Evolutionary conservation across 1,140 invertebrate genomes (phyloP).

Genomic region (Laupala kohalensis): DNA sequence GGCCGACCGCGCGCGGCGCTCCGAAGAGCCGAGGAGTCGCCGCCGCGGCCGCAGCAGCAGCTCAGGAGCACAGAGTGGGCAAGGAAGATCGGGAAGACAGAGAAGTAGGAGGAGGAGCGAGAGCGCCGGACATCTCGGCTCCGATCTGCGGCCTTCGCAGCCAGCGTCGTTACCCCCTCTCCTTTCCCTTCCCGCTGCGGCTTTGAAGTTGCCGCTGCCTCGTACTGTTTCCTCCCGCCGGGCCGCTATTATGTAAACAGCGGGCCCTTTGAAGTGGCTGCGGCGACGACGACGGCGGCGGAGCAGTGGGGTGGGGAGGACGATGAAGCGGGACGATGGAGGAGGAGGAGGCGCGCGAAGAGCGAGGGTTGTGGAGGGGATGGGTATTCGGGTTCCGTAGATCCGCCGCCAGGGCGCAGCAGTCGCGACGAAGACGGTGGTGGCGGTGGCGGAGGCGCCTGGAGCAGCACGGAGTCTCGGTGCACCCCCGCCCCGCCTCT

Average conservation of each 20-base stretch:
- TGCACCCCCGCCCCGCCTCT: too few species aligned
- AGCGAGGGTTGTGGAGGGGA: not conserved
- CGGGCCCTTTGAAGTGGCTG: not conserved
- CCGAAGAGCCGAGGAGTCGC: not conserved
- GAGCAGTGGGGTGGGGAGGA: not conserved
- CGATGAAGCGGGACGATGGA: not conserved
- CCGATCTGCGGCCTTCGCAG: not conserved
- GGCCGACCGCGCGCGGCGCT: too few species aligned
- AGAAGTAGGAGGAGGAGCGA: not conserved
- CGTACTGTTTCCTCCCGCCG: not conserved
- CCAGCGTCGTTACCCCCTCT: not conserved
- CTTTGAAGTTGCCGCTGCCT: not conserved
- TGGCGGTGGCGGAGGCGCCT: too few species aligned
- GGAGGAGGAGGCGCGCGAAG: not conserved
- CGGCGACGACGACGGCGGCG: too few species aligned
- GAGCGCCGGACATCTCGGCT: not conserved
- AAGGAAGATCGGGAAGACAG: not conserved
- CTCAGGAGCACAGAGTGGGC: not conserved
- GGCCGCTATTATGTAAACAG: not conserved
- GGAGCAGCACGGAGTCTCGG: not conserved
- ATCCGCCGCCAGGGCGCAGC: not conserved
- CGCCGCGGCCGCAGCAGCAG: too few species aligned
- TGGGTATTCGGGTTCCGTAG: not conserved
- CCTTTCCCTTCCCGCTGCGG: not conserved
- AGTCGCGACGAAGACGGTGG: not conserved